Evolutionary conservation across 2,888 invertebrate genomes (phyloP), one percentile per base, ranked within the genome.

Genomic region (Cheilosia variabilis): DNA sequence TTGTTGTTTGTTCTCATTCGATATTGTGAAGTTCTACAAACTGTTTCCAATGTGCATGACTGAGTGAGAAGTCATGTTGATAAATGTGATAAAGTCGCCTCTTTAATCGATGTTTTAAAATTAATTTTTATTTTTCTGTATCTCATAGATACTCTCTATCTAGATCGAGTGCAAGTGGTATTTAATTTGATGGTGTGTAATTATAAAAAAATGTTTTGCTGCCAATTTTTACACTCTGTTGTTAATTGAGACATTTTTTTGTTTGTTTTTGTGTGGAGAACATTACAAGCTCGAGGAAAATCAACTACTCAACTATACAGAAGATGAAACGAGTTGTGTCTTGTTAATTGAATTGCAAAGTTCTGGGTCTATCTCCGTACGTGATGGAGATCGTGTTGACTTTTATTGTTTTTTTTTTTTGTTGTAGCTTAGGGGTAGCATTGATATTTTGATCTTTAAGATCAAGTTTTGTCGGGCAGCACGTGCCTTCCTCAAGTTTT

Each of bases 151-250:
- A 78, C 57, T 37, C 57, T 63, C 45, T 69, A 83, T 78, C 68
- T 78, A 27, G 66, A 68, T 66, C 62, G 41, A 58, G 78, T 83
- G 60, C 50, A 47, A 73, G 62, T 68, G 83, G 24, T 68, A 68
- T 60, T 78, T 68, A 83, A 73, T 79, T 84, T n/a, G 58, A 73
- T 77, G 60, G 62, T 75, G 69, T 58, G 79, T 66, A 53, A 47
- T 63, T 57, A 37, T 55, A 37, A 22, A 45, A 34, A 47, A 27
- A 10, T 62, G 17, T 22, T 17, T 24, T 65, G 57, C 77, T 71
- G 45, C 69, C 41, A 63, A 65, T 82, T 71, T 55, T 66, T 78
- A 71, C 82, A 77, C 77, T 66, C n/a, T 52, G 34, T 31, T 62
- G 57, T 52, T 43, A 19, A 53, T 57, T 57, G 24, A 52, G 13